Base-by-base conservation (phyloP, 2,113 vertebrate species). In the Peromyscus maniculatus region DNA sequence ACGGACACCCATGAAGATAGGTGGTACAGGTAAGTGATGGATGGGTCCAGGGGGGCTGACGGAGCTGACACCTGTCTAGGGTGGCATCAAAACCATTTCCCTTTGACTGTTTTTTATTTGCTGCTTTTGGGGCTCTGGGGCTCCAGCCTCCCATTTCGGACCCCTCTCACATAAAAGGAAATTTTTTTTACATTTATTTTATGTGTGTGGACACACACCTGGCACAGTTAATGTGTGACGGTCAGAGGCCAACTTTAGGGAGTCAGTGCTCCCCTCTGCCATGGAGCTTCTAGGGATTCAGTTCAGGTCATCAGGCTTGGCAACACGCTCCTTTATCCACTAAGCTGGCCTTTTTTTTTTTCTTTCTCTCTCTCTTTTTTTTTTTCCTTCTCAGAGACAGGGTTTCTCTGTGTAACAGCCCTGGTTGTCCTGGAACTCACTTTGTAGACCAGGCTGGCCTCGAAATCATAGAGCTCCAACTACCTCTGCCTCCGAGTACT, bases 1-100 rank as follows among this genome's bases (percentile, higher is more conserved):
- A 10, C 99, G 99, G 79, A 99, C 99, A 1, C 99, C 99, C 16
- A 97, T 99, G 98, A 99, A 99, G 92, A 98, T 98, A 9, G 94
- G 89, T n/a, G 97, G 98, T 77, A 97, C 95, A 78, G 99, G 99
- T 99, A 93, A 98, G 90, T 94, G 80, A 87, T 22, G 36, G 80
- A 87, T 22, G 36, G 87, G 13, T 28, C 19, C 19, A 22, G 67
- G 69, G 67, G 75, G 24, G n/a, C 21, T 74, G 57, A 19, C 28
- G 62, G 62, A 36, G 22, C 33, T 59, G 17, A 87, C 49, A 83
- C 26, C 74, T 72, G 21, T 71, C 57, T 77, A 71, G 82, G 15
- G 43, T 80, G 15, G n/a, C 39, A 0, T 57, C 79, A 59, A 0
- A 88, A 69, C 33, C 36, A 10, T 62, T 43, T 83, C 36, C 3